phyloP scores from a whole-genome alignment of 1,140 invertebrate genomes.

The Episyrphus balteatus region DNA sequence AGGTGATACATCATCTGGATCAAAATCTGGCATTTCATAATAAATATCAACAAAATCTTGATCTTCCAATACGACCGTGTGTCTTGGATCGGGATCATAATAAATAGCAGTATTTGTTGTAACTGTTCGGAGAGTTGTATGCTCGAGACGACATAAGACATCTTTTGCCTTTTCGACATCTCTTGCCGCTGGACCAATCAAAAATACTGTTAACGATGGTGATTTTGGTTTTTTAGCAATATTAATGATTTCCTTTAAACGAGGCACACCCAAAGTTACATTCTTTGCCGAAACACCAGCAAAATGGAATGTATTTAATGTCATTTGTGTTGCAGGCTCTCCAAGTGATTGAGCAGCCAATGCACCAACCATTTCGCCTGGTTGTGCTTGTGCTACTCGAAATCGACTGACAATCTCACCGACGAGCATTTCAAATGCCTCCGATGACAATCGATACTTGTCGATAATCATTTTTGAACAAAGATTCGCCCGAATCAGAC shows the following conservation, averaged over 20 bases:
- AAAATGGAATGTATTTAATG: constrained; percentile 99
- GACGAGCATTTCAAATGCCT: constrained; percentile 96
- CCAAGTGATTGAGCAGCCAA: constrained; percentile 93
- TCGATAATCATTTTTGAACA: constrained; percentile 90
- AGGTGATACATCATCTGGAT: constrained; percentile 87
- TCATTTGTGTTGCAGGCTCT: constrained; percentile 99
- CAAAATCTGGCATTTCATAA: constrained; percentile 99
- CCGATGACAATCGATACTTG: constrained; percentile 77
- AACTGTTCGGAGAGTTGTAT: constrained; percentile 92
- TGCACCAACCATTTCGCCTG: constrained; percentile 97
- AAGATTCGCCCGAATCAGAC: constrained; percentile 81
- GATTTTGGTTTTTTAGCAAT: constrained; percentile 96
- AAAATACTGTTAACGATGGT: constrained; percentile 91
- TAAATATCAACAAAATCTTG: constrained; percentile 98
- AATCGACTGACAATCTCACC: constrained; percentile 97
- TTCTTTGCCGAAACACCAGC: constrained; percentile 99
- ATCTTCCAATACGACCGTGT: constrained; percentile 94
- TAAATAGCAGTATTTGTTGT: constrained; percentile 97
- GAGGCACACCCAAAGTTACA: constrained; percentile 95
- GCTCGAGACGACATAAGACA: constrained; percentile 88
- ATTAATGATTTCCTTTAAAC: constrained; percentile 95
- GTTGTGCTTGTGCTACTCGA: constrained; percentile 82
- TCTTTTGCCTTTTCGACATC: constrained; percentile 98
- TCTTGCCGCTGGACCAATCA: constrained; percentile 81
- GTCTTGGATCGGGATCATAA: constrained; percentile 95